phyloP scores from a whole-genome alignment of 2,888 invertebrate species.

The Philonicus albiceps region DNA sequence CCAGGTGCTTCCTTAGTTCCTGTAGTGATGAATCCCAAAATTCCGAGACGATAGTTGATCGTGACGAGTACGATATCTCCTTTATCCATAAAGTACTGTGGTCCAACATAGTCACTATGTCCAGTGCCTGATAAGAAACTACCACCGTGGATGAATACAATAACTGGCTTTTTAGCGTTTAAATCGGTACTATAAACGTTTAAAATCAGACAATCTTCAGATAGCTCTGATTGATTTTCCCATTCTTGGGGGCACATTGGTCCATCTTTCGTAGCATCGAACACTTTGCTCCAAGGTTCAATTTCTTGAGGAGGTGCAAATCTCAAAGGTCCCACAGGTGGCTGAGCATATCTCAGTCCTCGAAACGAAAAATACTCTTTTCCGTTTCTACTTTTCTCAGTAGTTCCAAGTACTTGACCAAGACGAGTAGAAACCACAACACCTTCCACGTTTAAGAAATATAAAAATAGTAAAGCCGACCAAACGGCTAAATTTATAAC shows the following conservation, averaged over 20 bases:
- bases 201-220: constrained; percentile 69
- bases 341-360: constrained; percentile 57
- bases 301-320: constrained; percentile 64
- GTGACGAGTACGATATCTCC: constrained; percentile 70
- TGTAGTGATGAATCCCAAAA: constrained; percentile 70
- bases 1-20: constrained; percentile 73
- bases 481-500: background rate
- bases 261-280: constrained; percentile 68
- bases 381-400: constrained; percentile 49
- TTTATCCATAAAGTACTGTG: constrained; percentile 71
- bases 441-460: background rate
- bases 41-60: constrained; percentile 70
- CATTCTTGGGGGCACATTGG: constrained; percentile 66
- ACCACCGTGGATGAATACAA: constrained; percentile 75
- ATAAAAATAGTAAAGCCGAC: background rate
- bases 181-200: constrained; percentile 66
- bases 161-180: constrained; percentile 66
- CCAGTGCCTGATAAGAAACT: constrained; percentile 70
- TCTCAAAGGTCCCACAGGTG: constrained; percentile 61
- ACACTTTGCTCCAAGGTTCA: constrained; percentile 65
- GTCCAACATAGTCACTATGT: constrained; percentile 66
- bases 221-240: constrained; percentile 54
- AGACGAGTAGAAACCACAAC: background rate
- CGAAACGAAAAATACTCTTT: constrained; percentile 55
- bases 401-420: background rate